These are phyloP conservation scores for Vulpes vulpes DNA, from an alignment of 2,113 vertebrate genomes.

Conservation along the genomic window DNA sequence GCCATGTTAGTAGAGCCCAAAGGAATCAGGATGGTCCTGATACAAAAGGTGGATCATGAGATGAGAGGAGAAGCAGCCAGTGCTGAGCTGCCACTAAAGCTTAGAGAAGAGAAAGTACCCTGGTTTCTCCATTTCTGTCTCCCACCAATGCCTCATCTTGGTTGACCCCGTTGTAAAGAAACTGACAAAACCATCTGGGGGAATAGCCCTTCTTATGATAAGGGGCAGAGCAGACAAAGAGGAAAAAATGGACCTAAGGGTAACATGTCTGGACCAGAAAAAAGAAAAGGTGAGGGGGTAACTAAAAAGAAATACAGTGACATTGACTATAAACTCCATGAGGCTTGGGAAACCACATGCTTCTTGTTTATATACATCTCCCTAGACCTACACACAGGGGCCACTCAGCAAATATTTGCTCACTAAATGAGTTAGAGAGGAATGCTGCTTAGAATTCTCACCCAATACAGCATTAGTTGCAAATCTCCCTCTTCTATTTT, in stretches of 20 bases:
- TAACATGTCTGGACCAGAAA: background rate
- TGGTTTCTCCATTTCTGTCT: background rate
- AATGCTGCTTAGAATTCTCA: background rate
- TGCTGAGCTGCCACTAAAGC: background rate
- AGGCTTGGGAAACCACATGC: background rate
- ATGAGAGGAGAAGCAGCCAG: background rate
- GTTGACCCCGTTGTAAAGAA: background rate
- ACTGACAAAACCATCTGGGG: background rate
- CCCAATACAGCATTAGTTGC: background rate
- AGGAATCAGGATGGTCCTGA: background rate
- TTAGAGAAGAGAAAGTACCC: background rate
- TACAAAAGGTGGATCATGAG: background rate
- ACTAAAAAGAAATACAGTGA: background rate
- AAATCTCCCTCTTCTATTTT: background rate
- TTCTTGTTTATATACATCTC: background rate
- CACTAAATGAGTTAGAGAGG: background rate
- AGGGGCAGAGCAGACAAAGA: background rate
- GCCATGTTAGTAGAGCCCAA: background rate
- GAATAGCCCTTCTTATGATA: background rate
- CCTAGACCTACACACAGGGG: background rate
- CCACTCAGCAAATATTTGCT: background rate
- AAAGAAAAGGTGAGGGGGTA: background rate
- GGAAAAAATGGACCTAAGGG: background rate
- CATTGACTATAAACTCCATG: background rate
- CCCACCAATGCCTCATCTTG: too few relatives aligned